Base-by-base conservation (phyloP, 1,140 invertebrate species). In the Drosophila guanche region DNA sequence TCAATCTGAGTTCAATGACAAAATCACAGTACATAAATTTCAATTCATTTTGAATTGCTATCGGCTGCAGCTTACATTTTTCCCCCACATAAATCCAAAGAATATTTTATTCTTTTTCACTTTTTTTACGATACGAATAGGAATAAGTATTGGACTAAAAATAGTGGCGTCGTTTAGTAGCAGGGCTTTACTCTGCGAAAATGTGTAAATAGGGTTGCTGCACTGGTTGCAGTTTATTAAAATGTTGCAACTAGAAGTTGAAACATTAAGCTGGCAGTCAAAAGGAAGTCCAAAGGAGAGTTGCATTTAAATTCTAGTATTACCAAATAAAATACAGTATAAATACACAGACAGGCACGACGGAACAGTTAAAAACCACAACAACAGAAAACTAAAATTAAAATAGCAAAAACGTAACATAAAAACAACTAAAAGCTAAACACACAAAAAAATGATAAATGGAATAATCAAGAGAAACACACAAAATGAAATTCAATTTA, bases 21-120 rank as follows among this genome's bases (percentile, higher is more conserved):
- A 74, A 74, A 74, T 74, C 69, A 71, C 56, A 48, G 67, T 37
- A 54, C 66, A 72, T 29, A 61, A 25, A 61, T 71, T 54, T 72
- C 66, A 61, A 71, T 61, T 61, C 53, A 71, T 72, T 70, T 52
- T 40, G 2, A 40, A 25, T 25, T 51, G n/a, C 23, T 51, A 20
- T 20, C 1, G 16, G 16, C 16, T 20, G 16, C 16, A n/a, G 48
- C 43, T n/a, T 20, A n/a, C 12, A 27, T 27, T 27, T 27, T 27
- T 27, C 6, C 6, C 3, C 10, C 33, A 33, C 4, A 37, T 4
- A 37, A 37, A 40, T 20, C 14, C 42, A 25, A 37, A 25, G 23
- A 27, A 25, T 56, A 45, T 56, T 56, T 16, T 33, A 25, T n/a
- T 46, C 0, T 33, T 1, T 4, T 37, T 37, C 12, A 10, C 4